phyloP scores from a whole-genome alignment of 2,888 invertebrate genomes.

The Epinotia demarniana region DNA sequence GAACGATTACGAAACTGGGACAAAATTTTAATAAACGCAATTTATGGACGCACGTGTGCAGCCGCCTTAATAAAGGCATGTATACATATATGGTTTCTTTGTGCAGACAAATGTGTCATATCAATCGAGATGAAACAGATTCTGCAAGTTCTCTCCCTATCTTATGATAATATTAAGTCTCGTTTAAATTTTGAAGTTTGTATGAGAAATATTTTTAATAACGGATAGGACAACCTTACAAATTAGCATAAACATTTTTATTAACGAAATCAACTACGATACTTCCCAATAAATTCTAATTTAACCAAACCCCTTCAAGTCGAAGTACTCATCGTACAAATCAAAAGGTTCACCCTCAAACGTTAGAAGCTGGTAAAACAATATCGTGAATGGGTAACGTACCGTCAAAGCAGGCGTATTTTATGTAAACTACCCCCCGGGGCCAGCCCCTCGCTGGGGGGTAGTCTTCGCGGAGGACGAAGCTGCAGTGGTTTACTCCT shows the following conservation, averaged over 20 bases:
- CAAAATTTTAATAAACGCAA: conserved; percentile 40
- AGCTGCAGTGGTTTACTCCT: conserved; percentile 90
- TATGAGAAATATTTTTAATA: too few species aligned
- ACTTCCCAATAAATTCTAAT: not conserved
- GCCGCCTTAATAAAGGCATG: conserved; percentile 18
- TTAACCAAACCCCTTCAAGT: too few species aligned
- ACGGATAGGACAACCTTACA: not conserved
- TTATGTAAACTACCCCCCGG: conserved; percentile 87
- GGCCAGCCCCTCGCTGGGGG: conserved; percentile 86
- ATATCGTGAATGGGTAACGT: conserved; percentile 57
- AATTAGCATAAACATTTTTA: not conserved
- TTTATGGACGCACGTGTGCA: conserved; percentile 41
- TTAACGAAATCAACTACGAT: not conserved
- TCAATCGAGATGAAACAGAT: too few species aligned
- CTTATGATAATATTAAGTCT: too few species aligned
- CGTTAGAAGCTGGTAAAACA: conserved; percentile 1
- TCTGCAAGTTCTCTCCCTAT: too few species aligned
- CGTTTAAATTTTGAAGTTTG: too few species aligned
- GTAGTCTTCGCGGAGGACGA: conserved; percentile 87
- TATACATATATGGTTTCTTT: conserved; percentile 15
- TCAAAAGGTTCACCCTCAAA: conserved; percentile 12
- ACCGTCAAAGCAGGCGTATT: conserved; percentile 91
- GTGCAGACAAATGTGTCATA: not conserved
- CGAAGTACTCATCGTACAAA: not conserved
- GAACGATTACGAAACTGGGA: conserved; percentile 34